These are phyloP conservation scores for Eciton burchellii DNA, from an alignment of 1,140 invertebrate species.

Conservation along the genomic window DNA sequence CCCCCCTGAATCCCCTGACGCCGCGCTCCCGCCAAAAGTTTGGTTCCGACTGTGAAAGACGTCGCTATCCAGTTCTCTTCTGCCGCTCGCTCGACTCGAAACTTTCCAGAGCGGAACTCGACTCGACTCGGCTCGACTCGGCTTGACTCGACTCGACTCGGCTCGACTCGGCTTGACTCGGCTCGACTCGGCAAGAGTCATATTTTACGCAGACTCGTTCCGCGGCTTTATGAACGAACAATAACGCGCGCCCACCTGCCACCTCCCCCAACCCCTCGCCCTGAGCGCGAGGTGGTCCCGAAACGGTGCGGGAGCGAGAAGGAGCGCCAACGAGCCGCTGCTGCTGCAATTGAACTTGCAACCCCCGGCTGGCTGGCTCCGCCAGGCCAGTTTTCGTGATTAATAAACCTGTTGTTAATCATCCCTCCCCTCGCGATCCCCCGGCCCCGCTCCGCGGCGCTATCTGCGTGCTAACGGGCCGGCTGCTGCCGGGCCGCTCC, in stretches of 20 bases:
- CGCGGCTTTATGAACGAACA: constrained; percentile 59
- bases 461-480: constrained; percentile 8
- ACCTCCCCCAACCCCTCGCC: too few species aligned
- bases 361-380: background rate
- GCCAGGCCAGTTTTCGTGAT: constrained; percentile 28
- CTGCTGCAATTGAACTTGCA: constrained; percentile 56
- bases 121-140: constrained; percentile 23
- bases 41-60: constrained; percentile 49
- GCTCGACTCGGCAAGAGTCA: constrained; percentile 42
- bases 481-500: constrained; percentile 15
- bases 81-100: constrained; percentile 11
- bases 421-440: constrained; percentile 11
- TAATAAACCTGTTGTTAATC: constrained; percentile 69
- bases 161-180: constrained; percentile 34
- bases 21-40: constrained; percentile 46
- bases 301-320: constrained; percentile 25
- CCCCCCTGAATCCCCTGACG: too few species aligned
- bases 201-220: constrained; percentile 63
- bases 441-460: background rate
- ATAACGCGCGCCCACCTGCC: too few species aligned
- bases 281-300: background rate
- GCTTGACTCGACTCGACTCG: constrained; percentile 35
- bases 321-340: constrained; percentile 17
- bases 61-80: constrained; percentile 35
- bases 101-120: constrained; percentile 16